Conservation (phyloP, 2,797 vertebrate genomes). For the Centroberyx gerrardi region DNA sequence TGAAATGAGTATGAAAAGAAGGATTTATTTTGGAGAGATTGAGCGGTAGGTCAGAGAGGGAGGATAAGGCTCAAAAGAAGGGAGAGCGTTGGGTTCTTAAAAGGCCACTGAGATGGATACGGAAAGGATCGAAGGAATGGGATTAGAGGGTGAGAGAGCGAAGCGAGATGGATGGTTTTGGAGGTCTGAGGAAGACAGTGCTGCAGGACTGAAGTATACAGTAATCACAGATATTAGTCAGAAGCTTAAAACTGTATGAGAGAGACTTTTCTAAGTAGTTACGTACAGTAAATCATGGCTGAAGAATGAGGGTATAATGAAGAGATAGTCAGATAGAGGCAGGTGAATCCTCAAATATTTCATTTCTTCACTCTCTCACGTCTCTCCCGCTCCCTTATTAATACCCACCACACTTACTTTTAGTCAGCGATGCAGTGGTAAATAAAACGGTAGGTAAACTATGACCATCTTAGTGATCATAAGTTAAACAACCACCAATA, state of each 20-base stretch:
- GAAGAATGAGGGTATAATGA: background rate
- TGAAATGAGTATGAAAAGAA: background rate
- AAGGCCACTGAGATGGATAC: conserved; percentile 26
- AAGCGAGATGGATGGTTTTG: conserved; percentile 14
- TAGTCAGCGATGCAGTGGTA: too few species aligned
- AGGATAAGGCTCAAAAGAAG: conserved; percentile 34
- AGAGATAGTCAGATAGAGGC: background rate
- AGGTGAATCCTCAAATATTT: background rate
- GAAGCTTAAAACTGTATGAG: conserved; percentile 21
- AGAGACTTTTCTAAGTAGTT: conserved; percentile 24
- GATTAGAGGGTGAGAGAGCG: conserved; percentile 36
- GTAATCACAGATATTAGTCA: conserved; percentile 23
- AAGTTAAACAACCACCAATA: too few species aligned
- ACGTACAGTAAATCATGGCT: conserved; percentile 14
- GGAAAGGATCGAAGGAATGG: conserved; percentile 7
- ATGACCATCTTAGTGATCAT: too few species aligned
- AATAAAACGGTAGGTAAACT: too few species aligned
- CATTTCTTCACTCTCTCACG: too few species aligned
- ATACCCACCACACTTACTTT: too few species aligned
- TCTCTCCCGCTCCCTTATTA: too few species aligned
- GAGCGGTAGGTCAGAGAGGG: conserved; percentile 19
- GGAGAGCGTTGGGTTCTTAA: conserved; percentile 24
- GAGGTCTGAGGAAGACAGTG: conserved; percentile 26
- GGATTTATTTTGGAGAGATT: conserved; percentile 32
- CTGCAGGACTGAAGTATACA: conserved; percentile 11